phyloP scores from a whole-genome alignment of 2,797 vertebrate genomes.

The Clarias pachynema region DNA sequence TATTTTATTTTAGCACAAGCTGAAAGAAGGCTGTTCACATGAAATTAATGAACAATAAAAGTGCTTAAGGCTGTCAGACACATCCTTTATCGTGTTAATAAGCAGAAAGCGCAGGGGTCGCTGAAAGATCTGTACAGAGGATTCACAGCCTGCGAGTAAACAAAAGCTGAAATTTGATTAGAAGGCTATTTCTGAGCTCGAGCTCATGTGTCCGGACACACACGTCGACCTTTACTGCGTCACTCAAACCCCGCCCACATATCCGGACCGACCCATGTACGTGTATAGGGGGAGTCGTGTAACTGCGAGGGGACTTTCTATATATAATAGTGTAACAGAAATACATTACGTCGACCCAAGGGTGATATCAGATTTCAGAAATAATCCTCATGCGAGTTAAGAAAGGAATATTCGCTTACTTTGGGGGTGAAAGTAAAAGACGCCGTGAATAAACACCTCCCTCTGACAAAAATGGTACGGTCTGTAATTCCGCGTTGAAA shows the following conservation, averaged over 20 bases:
- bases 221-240: slow-evolving; percentile 55
- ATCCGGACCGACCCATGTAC: slow-evolving; percentile 28
- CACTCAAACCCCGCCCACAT: slow-evolving; percentile 45
- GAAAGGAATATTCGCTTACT: background rate
- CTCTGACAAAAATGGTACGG: slow-evolving; percentile 23
- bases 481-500: slow-evolving; percentile 50
- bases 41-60: background rate
- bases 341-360: background rate
- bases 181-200: slow-evolving; percentile 25
- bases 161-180: slow-evolving; percentile 49
- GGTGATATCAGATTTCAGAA: too few species aligned
- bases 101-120: background rate
- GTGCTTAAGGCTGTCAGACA: background rate
- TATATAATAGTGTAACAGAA: background rate
- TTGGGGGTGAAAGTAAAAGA: background rate
- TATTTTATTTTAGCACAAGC: background rate
- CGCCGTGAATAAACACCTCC: background rate
- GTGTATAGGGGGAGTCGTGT: background rate
- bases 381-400: background rate
- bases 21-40: background rate
- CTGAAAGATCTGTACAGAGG: background rate
- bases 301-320: too few species aligned
- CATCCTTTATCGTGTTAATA: background rate
- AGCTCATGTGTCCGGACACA: slow-evolving; percentile 49
- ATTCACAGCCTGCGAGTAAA: slow-evolving; percentile 19